Percentiles rank a stretch among this genome's conserved stretches.
phyloP scores from a whole-genome alignment of 2,113 vertebrate genomes.

The Noctilio leporinus region DNA sequence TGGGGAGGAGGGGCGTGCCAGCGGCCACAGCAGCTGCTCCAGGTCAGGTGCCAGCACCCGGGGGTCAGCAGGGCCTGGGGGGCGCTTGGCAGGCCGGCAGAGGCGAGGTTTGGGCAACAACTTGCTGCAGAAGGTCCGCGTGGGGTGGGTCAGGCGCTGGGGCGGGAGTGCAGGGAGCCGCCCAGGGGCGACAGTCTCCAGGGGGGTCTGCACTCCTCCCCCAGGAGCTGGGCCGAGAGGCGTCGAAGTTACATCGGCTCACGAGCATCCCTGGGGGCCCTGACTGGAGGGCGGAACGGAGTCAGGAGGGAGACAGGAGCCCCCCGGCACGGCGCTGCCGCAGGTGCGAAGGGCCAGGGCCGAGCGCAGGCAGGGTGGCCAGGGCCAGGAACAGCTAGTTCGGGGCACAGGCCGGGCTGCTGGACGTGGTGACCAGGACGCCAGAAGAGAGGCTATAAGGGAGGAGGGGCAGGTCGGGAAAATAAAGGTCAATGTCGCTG shows the following conservation, averaged over 20 bases:
- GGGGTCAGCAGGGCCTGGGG: fast-evolving
- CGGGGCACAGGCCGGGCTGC: too few relatives aligned
- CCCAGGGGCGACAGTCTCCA: neutral
- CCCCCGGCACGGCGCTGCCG: too few relatives aligned
- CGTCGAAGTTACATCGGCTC: neutral
- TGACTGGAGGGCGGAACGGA: neutral
- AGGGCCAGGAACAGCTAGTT: too few relatives aligned
- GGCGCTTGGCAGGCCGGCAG: fast-evolving
- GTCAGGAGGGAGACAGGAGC: neutral
- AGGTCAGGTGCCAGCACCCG: too few relatives aligned
- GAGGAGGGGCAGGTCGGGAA: neutral
- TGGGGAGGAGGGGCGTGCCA: too few relatives aligned
- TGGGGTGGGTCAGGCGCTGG: neutral
- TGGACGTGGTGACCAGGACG: fast-evolving
- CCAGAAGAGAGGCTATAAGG: neutral
- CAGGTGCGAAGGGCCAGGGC: neutral
- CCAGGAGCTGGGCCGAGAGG: neutral
- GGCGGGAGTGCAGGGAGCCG: neutral
- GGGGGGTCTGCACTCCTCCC: neutral
- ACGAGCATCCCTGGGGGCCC: too few relatives aligned
- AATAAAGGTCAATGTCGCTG: too few relatives aligned
- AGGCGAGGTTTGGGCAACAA: fast-evolving
- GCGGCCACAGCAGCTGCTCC: too few relatives aligned
- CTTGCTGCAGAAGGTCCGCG: fast-evolving
- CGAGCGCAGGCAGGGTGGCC: fast-evolving